Conservation (phyloP, 1,140 invertebrate genomes). For the Spodoptera litura region DNA sequence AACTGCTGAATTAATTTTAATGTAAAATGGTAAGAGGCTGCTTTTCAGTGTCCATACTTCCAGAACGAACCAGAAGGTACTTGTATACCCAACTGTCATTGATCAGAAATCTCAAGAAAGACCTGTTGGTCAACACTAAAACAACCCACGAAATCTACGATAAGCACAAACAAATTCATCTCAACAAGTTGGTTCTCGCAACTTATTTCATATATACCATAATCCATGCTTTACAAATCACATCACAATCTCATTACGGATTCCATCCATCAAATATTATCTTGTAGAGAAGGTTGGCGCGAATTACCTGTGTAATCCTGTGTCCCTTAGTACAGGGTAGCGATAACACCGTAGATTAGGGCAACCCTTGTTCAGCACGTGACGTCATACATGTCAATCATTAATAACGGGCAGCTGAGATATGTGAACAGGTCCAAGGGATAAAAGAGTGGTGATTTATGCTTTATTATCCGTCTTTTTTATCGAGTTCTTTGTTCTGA, state of each 20-base stretch:
- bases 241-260: conserved; percentile 20
- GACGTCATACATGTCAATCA: conserved; percentile 40
- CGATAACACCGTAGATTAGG: conserved; percentile 39
- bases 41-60: no score
- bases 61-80: no score
- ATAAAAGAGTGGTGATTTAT: background rate
- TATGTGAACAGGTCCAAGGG: background rate
- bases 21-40: no score
- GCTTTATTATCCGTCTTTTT: no score
- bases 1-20: no score
- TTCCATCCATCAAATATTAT: conserved; percentile 43
- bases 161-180: no score
- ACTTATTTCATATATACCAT: background rate
- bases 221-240: conserved; percentile 8
- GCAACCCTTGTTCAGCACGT: conserved; percentile 30
- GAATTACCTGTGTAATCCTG: conserved; percentile 41
- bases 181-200: no score
- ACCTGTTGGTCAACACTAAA: no score
- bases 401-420: conserved; percentile 18
- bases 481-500: no score
- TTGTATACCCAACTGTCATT: no score
- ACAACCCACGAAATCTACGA: no score
- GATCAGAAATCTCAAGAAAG: no score
- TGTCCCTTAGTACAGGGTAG: conserved; percentile 5
- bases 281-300: background rate